Percentiles rank a stretch among this genome's conserved stretches.
These are phyloP conservation scores for Morone saxatilis DNA, from an alignment of 2,113 vertebrate genomes.

Conservation along the genomic window DNA sequence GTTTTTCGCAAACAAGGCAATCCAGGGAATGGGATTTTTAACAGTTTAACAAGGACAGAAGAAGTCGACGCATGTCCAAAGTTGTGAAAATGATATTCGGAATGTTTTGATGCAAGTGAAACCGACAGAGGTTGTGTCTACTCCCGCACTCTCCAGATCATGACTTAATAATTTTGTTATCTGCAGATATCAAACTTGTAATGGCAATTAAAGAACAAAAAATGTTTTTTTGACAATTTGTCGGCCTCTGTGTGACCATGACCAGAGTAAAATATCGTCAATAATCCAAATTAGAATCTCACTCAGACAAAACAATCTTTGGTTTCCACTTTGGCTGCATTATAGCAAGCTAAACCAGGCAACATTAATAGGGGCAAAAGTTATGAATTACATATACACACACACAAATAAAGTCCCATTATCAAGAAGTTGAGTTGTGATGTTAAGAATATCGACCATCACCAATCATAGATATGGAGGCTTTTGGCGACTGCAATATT, in stretches of 20 bases:
- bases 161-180: constrained; percentile 25
- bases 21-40: constrained; percentile 45
- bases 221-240: not conserved
- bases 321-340: not conserved
- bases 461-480: not conserved
- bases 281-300: not conserved
- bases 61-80: constrained; percentile 25
- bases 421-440: not conserved
- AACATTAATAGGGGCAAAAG: not conserved
- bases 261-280: not conserved
- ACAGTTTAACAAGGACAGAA: constrained; percentile 48
- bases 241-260: not conserved
- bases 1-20: constrained; percentile 42
- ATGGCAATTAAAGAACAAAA: not conserved
- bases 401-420: not conserved
- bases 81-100: constrained; percentile 3
- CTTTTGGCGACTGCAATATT: not conserved
- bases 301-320: not conserved
- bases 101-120: constrained; percentile 6
- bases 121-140: not conserved
- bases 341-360: not conserved
- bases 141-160: constrained; percentile 5
- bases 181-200: not conserved
- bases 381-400: no score
- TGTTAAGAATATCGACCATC: fast-evolving